A percentile compares a stretch with the other conserved stretches of the same genome.
Evolutionary conservation across 2,797 vertebrate species (phyloP).

Genomic region (Pseudomugil tenellus): DNA sequence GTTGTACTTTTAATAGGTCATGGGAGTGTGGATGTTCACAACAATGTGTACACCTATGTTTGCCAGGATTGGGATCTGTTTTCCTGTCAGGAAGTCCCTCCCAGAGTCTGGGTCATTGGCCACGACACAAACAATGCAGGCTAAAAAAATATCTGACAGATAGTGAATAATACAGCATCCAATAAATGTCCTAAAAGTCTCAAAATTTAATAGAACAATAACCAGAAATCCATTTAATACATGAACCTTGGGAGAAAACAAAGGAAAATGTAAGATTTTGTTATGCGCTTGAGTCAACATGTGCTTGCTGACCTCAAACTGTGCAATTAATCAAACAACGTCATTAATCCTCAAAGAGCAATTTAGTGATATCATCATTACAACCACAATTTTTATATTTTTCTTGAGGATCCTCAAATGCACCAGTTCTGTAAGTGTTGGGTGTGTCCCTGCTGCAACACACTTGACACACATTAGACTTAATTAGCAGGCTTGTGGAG

Average conservation of each 20-base stretch:
- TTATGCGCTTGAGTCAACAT: too few species aligned
- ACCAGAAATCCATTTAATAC: not conserved
- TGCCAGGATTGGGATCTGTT: not conserved
- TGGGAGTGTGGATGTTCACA: not conserved
- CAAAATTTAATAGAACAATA: not conserved
- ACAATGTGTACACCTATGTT: not conserved
- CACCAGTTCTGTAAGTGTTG: too few species aligned
- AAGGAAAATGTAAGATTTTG: not conserved
- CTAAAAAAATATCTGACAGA: constrained; percentile 18
- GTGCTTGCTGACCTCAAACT: too few species aligned
- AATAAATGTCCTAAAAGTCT: not conserved
- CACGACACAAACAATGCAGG: constrained; percentile 39
- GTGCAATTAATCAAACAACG: too few species aligned
- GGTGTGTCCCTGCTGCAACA: too few species aligned
- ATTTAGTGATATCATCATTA: too few species aligned
- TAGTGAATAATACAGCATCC: constrained; percentile 28
- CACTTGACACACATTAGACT: too few species aligned
- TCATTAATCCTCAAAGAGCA: too few species aligned
- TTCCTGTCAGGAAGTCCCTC: constrained; percentile 57
- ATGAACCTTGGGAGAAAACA: not conserved
- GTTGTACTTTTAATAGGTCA: not conserved
- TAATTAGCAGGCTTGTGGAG: too few species aligned
- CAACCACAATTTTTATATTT: too few species aligned
- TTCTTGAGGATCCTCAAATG: too few species aligned
- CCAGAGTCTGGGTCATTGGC: constrained; percentile 4